A percentile compares a stretch with the other conserved stretches of the same genome.
Evolutionary conservation across 53 echinoderm and acorn worm species (phyloP).

Genomic region (Crossaster papposus): DNA sequence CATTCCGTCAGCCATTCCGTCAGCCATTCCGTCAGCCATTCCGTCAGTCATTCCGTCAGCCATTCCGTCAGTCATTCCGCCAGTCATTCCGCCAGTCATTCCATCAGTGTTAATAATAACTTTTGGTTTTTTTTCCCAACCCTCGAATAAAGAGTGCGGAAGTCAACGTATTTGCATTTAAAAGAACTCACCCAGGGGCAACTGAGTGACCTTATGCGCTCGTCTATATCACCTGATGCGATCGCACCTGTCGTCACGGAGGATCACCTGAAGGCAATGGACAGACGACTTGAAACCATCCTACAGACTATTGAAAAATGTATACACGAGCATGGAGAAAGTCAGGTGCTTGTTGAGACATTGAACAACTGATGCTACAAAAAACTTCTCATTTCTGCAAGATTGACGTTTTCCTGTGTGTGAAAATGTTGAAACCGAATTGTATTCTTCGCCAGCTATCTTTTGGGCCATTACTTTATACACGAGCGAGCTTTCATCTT

Average conservation of each 20-base stretch:
- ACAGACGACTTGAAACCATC: constrained; percentile 69
- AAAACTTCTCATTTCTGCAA: background rate
- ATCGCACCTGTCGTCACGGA: constrained; percentile 83
- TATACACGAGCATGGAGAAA: constrained; percentile 60
- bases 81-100: no score
- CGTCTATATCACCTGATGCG: constrained; percentile 74
- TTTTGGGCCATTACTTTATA: background rate
- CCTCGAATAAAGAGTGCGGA: constrained; percentile 53
- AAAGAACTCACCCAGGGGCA: constrained; percentile 41
- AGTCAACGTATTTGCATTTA: constrained; percentile 60
- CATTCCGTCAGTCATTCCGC: no score
- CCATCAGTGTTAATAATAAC: no score
- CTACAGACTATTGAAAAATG: constrained; percentile 67
- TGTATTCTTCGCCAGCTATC: background rate
- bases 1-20: no score
- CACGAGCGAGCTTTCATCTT: background rate
- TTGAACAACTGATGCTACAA: constrained; percentile 15
- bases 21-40: no score
- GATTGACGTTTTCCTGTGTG: background rate
- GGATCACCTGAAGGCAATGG: constrained; percentile 65
- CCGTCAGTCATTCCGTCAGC: no score
- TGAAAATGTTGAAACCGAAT: background rate
- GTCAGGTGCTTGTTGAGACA: constrained; percentile 67
- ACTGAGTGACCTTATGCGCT: constrained; percentile 72
- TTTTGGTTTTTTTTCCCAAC: constrained; percentile 1